These are phyloP conservation scores for Geodia barretti DNA, from an alignment of 37 sponge, comb jelly and placozoan species.

Conservation along the genomic window DNA sequence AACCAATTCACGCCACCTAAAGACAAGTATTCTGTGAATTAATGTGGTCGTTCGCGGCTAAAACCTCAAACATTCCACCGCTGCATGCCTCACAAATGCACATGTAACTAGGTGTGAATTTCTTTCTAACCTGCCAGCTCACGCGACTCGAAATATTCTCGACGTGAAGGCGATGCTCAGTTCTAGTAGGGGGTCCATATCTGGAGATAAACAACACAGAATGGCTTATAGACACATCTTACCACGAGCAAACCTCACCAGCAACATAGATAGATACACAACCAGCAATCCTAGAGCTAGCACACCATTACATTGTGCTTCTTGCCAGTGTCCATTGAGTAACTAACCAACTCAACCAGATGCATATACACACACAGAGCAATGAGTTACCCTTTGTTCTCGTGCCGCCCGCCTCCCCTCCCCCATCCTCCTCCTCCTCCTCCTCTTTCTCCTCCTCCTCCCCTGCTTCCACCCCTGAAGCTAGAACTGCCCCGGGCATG, in stretches of 20 bases:
- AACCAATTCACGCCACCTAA: no score
- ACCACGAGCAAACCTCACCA: not conserved
- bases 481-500: constrained; percentile 69
- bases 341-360: no score
- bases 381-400: constrained; percentile 3
- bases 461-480: constrained; percentile 43
- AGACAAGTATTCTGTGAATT: no score
- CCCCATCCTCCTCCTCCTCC: not conserved
- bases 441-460: constrained; percentile 4
- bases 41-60: no score
- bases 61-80: no score
- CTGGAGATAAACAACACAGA: no score
- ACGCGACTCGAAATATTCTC: constrained; percentile 95
- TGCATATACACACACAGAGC: not conserved
- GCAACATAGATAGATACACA: not conserved
- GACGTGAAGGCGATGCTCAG: constrained; percentile 84
- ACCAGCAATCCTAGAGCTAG: no score
- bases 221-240: not conserved
- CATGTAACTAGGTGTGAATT: not conserved
- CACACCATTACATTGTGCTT: no score
- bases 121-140: constrained; percentile 91
- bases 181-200: constrained; percentile 89
- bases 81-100: no score
- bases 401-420: not conserved
- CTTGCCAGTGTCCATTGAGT: no score